These are phyloP conservation scores for Nasonovia ribisnigri DNA, from an alignment of 2,888 invertebrate species.

Conservation along the genomic window DNA sequence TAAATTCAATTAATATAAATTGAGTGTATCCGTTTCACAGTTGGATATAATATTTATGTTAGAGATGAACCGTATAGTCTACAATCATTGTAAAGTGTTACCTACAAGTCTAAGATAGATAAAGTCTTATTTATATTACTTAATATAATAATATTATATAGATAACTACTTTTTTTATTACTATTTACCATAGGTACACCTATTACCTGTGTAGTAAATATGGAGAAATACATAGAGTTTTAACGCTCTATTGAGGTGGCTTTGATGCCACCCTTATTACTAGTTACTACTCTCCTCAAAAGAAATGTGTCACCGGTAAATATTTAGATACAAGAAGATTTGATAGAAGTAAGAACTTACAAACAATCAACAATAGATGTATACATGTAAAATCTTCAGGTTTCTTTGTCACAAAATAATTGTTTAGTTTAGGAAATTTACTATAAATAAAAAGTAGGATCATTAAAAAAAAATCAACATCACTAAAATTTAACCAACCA, in stretches of 20 bases:
- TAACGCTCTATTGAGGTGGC: too few relatives aligned
- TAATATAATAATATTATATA: neutral
- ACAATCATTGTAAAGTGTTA: neutral
- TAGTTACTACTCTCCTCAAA: too few relatives aligned
- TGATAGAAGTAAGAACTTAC: neutral
- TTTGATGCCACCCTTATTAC: too few relatives aligned
- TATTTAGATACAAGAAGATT: neutral
- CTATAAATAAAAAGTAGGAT: neutral
- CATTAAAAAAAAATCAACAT: neutral
- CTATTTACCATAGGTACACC: neutral
- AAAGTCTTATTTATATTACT: neutral
- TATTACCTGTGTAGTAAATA: neutral
- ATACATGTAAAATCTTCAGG: neutral
- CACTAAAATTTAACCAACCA: neutral
- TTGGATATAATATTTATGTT: neutral
- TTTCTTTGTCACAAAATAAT: neutral
- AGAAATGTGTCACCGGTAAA: neutral
- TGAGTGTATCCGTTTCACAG: conserved; percentile 31
- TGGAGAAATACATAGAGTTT: neutral
- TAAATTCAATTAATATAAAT: conserved; percentile 34
- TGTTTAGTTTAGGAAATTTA: neutral
- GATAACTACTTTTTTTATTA: neutral
- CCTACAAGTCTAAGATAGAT: neutral
- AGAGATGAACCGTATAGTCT: neutral
- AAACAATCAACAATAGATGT: neutral